Base-by-base conservation (phyloP, 2,797 vertebrate genomes). In the Cynodonichthys magdalenae region DNA sequence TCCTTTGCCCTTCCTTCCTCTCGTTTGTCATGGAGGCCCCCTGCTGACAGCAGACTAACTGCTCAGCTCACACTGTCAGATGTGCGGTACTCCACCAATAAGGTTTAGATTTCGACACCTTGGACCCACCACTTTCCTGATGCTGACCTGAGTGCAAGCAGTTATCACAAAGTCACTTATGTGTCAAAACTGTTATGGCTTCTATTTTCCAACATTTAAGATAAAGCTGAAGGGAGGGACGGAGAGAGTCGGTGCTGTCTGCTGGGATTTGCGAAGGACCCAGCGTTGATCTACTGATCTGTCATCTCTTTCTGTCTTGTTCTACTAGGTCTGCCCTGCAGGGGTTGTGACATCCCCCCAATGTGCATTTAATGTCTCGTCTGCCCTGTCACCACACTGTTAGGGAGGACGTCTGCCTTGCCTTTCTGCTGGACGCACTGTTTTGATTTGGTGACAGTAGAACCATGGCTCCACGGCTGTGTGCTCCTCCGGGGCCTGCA, bases 311-410 rank as follows among this genome's bases (percentile, higher is more conserved):
- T 63, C 69, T 84, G 77, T 70, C 64, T 70, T 63, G 68, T 71
- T 82, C 67, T 56, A 41, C 76, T 81, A 71, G 63, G 41, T 71
- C 78, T 80, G 76, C 80, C 63, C 86, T 66, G 66, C 61, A 57
- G 76, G 79, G 75, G 51, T 53, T 54, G 67, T 67, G 75, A 75
- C 46, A 19, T 50, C 8, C 63, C 75, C 74, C 79, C 79, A 69
- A 90, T 84, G 83, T 79, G 75, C 77, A 83, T 91, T 90, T 85
- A 84, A 82, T 60, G 3, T 90, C 77, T 82, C 15, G 53, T 79
- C 87, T 75, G 70, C 54, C 72, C 78, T 88, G 88, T 89, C 90
- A 80, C 74, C 78, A 74, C 59, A 1, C 75, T 80, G 85, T 87
- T 84, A 80, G 3, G 70, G 74, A 69, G 77, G 63, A 86, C 74